Conservation (phyloP, 2,113 vertebrate genomes). For the Parus major region DNA sequence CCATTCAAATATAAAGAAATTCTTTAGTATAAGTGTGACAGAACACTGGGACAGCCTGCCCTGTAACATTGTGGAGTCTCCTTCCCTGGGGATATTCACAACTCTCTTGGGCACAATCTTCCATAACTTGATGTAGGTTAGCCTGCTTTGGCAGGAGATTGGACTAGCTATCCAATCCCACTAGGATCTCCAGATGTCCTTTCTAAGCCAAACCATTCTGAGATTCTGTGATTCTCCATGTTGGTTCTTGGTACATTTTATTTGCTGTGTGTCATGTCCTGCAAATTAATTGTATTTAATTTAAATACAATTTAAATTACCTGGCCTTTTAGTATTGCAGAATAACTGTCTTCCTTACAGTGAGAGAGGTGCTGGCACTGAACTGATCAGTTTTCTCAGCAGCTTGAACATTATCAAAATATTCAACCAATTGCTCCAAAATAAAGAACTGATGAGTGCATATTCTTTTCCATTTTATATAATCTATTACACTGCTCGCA, state of each 20-base stretch:
- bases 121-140: not conserved
- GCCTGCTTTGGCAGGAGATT: not conserved
- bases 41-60: not conserved
- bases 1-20: not conserved
- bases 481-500: not conserved
- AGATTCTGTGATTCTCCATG: not conserved
- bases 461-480: not conserved
- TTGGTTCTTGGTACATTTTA: constrained; percentile 31
- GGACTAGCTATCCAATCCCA: not conserved
- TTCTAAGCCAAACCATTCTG: not conserved
- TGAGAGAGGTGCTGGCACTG: not conserved
- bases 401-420: not conserved
- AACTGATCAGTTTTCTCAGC: constrained; percentile 14
- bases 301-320: constrained; percentile 66
- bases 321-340: constrained; percentile 46
- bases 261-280: constrained; percentile 22
- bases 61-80: rapidly evolving
- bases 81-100: not conserved
- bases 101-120: not conserved
- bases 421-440: constrained; percentile 8
- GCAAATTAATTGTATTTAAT: constrained; percentile 54
- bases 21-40: not conserved
- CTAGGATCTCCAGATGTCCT: not conserved
- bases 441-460: not conserved
- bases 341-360: constrained; percentile 36